Base-by-base conservation (phyloP, 2,888 invertebrate genomes). In the Coleophora deauratella region DNA sequence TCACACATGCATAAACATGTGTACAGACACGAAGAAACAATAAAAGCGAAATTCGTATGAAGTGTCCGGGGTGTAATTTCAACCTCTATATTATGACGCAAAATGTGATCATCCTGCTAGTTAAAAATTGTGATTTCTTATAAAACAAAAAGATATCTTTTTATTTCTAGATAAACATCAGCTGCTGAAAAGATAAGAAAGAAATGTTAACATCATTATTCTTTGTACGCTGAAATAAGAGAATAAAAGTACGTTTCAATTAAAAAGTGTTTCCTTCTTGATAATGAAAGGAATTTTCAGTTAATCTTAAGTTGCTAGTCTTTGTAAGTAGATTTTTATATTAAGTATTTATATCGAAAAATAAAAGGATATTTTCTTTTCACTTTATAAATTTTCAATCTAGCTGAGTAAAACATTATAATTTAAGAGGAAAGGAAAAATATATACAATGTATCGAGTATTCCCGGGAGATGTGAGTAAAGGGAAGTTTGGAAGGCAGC, bases 401-500 rank as follows among this genome's bases (percentile, higher is more conserved):
- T 37, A 11, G 33, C 28, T 33, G 37, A 39, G 39, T 37, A 37
- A 11, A 11, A 35, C 38, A 34, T 40, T 37, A 43, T 40, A 31
- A 40, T 40, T 43, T 43, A 27, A 39, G 21, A 21, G 31, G 28
- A 33, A 21, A 42, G 11, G 34, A 31, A 21, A 37, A 42, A 35
- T 32, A 33, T 43, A 32, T n/a, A 58, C 54, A 60, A 55, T 52
- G 54, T 58, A 66, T 62, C 49, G 55, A 55, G 54, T 46, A 53
- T 55, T 53, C 50, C 51, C 46, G 53, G 42, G 45, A 51, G 44
- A 6, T 40, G 15, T 34, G 37, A 37, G 15, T 43, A 58, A 51
- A 62, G 47, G 43, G 43, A 73, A 75, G 66, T 74, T 76, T 64
- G 51, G 52, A 58, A 62, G 63, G 61, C n/a, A n/a, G 59, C 62